Conservation (phyloP, 1,140 invertebrate species). For the Neotoxoptera formosana region DNA sequence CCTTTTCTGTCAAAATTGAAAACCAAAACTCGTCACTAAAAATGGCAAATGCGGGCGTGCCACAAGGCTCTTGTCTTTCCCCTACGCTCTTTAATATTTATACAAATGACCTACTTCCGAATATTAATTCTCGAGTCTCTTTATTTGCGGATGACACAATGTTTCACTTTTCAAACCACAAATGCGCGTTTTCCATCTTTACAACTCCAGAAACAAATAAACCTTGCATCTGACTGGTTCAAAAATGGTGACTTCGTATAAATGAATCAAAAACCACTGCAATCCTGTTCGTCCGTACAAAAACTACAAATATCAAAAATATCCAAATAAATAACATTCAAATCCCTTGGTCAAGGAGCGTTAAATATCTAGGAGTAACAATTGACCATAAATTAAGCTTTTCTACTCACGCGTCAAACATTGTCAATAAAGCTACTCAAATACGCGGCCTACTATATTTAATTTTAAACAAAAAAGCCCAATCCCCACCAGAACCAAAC, state of each 20-base stretch:
- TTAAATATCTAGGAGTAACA: conserved; percentile 15
- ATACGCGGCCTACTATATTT: too few species aligned
- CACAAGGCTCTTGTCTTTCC: conserved; percentile 32
- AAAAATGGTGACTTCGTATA: background rate
- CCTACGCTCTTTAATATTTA: conserved; percentile 1
- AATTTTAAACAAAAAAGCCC: too few species aligned
- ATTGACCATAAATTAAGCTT: background rate
- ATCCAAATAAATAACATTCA: background rate
- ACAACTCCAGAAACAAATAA: background rate
- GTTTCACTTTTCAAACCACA: background rate
- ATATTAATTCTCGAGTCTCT: background rate
- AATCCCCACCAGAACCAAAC: too few species aligned
- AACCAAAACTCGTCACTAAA: background rate
- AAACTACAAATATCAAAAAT: background rate
- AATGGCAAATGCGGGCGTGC: background rate
- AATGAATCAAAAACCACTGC: background rate
- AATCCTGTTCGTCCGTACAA: background rate
- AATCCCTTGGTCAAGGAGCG: background rate
- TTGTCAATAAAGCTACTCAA: too few species aligned
- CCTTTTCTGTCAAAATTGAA: background rate
- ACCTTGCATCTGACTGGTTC: background rate
- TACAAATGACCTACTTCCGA: background rate
- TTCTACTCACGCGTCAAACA: background rate
- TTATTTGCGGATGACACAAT: conserved; percentile 17
- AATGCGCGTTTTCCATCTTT: background rate